Evolutionary conservation across 2,888 invertebrate genomes (phyloP).

Genomic region (Lycocerus yunnanus): DNA sequence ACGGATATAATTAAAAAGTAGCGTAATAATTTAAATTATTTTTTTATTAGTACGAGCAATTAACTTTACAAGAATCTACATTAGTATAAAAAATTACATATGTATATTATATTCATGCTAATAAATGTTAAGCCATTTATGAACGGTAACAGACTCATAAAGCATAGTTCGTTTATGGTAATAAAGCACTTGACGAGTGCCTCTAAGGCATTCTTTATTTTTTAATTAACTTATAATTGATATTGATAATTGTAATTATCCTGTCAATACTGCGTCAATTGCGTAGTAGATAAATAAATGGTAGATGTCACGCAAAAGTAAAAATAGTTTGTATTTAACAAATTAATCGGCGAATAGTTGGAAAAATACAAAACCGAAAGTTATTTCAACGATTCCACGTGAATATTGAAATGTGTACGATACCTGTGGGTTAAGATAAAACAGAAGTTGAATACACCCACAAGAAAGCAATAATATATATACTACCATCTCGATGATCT

Average conservation of each 20-base stretch:
- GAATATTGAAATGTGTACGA: background rate
- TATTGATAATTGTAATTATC: background rate
- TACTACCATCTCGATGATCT: slow-evolving; percentile 2
- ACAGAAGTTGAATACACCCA: slow-evolving; percentile 6
- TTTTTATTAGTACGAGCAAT: too few species aligned
- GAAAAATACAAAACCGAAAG: background rate
- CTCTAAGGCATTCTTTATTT: background rate
- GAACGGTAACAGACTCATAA: background rate
- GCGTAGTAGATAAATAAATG: too few species aligned
- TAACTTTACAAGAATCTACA: background rate
- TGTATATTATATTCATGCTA: background rate
- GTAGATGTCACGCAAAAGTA: background rate
- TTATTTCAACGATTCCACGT: background rate
- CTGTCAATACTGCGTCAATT: background rate
- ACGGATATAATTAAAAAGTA: background rate
- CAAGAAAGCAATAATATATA: slow-evolving; percentile 8
- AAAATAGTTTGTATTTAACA: too few species aligned
- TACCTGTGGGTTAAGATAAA: slow-evolving; percentile 2
- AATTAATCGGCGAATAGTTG: too few species aligned
- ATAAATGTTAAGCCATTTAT: background rate
- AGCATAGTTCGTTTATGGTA: background rate
- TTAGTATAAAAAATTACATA: background rate
- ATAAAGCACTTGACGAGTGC: background rate
- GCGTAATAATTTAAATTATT: background rate
- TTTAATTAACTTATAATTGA: background rate